Evolutionary conservation across 2,797 vertebrate genomes (phyloP).

Genomic region (Sebastes alutus): DNA sequence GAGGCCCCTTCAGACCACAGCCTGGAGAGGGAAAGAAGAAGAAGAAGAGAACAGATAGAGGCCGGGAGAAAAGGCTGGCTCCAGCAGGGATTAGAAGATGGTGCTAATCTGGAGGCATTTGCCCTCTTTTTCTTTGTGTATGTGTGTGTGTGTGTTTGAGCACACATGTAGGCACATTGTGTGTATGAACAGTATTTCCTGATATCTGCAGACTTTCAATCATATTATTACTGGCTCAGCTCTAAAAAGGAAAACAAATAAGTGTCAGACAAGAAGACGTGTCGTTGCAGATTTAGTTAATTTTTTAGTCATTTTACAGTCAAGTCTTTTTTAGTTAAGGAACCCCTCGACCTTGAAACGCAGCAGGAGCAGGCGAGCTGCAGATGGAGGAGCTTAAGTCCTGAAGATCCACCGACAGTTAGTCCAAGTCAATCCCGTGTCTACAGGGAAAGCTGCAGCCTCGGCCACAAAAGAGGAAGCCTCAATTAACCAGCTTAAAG

Average conservation of each 20-base stretch:
- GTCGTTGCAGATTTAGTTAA: not conserved
- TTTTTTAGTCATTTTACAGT: not conserved
- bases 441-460: slow-evolving; percentile 84
- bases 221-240: not conserved
- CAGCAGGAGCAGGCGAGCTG: slow-evolving; percentile 65
- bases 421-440: slow-evolving; percentile 88
- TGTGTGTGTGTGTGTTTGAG: slow-evolving; percentile 14
- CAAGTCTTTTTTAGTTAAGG: slow-evolving; percentile 10
- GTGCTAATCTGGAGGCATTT: slow-evolving; percentile 87
- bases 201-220: not conserved
- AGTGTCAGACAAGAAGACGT: not conserved
- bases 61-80: slow-evolving; percentile 60
- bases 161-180: slow-evolving; percentile 22
- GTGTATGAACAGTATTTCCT: slow-evolving; percentile 22
- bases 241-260: slow-evolving; percentile 8
- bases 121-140: slow-evolving; percentile 54
- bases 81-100: slow-evolving; percentile 83
- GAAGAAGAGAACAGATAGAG: slow-evolving; percentile 61
- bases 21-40: slow-evolving; percentile 59
- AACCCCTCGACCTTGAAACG: slow-evolving; percentile 63
- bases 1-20: slow-evolving; percentile 69
- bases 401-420: slow-evolving; percentile 81
- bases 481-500: slow-evolving; percentile 86
- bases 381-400: slow-evolving; percentile 85
- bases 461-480: slow-evolving; percentile 76